Base-by-base conservation (phyloP, 2,797 vertebrate species). In the Notamacropus eugenii region DNA sequence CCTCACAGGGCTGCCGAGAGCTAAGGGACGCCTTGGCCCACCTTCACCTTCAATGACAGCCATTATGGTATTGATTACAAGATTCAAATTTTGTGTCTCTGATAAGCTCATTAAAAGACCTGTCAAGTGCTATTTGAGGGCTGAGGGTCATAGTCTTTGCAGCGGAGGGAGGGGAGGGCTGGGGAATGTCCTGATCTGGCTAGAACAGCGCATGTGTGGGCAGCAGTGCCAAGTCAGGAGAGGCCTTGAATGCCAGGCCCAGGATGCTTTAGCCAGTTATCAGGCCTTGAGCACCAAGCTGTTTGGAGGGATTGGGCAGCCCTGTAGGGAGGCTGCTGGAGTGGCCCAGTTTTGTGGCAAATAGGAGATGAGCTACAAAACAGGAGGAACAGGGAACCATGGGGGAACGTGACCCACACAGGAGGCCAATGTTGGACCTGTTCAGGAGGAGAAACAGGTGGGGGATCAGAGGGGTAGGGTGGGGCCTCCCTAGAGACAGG, bases 291-390 rank as follows among this genome's bases (percentile, higher is more conserved):
- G 3, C n/a, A 57, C 58, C 3, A 0, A 59, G 58, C 29, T 12
- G 29, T 59, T 4, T 59, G 58, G 29, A 59, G 58, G 31, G 10
- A 31, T 29, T 11, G 34, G 59, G 92, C 0, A 0, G 9, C 57
- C 57, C 5, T 57, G 8, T 58, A 58, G 28, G 46, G 24, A 1
- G 55, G 54, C 11, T 0, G 4, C 27, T 10, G 10, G 31, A 0
- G 0, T 34, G 28, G 67, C 62, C 62, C 0, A 0, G 0, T 2
- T 46, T 50, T 0, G 0, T 24, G 28, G 93, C 90, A n/a, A 59
- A 57, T 1, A 1, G 9, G 9, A 10, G 1, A 1, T 11, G 14
- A 40, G 34, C 19, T 22, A 54, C 5, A 24, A 55, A 5, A 5
- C 9, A 0, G 5, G 27, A 1, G 55, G 29, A 4, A n/a, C 28